Evolutionary conservation across 23 tunicate genomes (phyloP).

Genomic region (Botrylloides violaceus): DNA sequence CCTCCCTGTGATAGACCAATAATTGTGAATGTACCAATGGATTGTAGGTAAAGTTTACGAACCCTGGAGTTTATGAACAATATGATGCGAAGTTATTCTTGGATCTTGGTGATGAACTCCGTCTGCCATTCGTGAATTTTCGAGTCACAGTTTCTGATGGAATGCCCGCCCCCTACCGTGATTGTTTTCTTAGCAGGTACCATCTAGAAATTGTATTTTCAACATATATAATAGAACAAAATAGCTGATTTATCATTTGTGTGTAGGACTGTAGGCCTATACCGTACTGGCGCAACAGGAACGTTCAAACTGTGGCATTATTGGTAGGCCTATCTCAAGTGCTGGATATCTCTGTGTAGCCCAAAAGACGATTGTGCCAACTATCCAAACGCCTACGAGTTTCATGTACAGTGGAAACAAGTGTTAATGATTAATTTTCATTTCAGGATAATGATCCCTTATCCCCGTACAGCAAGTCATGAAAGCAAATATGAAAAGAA

Average conservation of each 20-base stretch:
- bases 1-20: too few relatives aligned
- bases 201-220: too few relatives aligned
- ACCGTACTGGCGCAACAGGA: background rate
- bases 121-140: background rate
- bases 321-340: background rate
- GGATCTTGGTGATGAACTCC: background rate
- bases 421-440: too few relatives aligned
- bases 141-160: too few relatives aligned
- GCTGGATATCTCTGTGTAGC: background rate
- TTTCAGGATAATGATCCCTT: slow-evolving; percentile 4
- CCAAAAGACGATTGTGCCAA: too few relatives aligned
- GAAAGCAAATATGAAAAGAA: slow-evolving; percentile 3
- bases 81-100: slow-evolving; percentile 7
- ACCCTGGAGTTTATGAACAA: background rate
- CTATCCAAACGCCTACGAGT: too few relatives aligned
- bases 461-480: background rate
- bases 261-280: too few relatives aligned
- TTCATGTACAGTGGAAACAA: too few relatives aligned
- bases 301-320: background rate
- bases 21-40: background rate
- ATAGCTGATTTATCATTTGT: too few relatives aligned
- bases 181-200: too few relatives aligned
- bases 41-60: background rate
- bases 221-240: too few relatives aligned
- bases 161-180: too few relatives aligned